These are phyloP conservation scores for Callipepla californica DNA, from an alignment of 2,113 vertebrate species.

Conservation along the genomic window DNA sequence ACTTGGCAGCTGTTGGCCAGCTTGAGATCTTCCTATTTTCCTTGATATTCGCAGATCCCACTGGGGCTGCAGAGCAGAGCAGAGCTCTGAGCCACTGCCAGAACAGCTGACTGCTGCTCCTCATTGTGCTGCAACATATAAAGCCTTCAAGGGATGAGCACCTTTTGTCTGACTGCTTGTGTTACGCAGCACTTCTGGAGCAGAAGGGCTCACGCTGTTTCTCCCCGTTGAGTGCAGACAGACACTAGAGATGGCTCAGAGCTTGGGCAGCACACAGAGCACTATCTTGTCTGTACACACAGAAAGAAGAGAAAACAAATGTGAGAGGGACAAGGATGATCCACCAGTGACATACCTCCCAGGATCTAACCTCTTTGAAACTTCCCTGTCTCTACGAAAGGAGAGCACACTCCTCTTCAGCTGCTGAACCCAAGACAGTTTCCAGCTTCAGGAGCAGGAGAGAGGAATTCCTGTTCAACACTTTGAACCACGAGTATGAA, in stretches of 20 bases:
- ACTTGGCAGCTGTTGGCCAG: not conserved
- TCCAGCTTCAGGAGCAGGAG: not conserved
- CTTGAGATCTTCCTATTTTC: not conserved
- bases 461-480: not conserved
- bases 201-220: not conserved
- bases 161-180: not conserved
- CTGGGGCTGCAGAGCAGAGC: not conserved
- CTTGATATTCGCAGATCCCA: not conserved
- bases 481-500: not conserved
- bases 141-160: not conserved
- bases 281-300: accelerated
- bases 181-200: not conserved
- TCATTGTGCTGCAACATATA: accelerated
- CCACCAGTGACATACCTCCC: not conserved
- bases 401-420: not conserved
- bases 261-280: not conserved
- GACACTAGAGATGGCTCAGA: not conserved
- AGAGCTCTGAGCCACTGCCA: not conserved
- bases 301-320: not conserved
- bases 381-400: not conserved
- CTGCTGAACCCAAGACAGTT: not conserved
- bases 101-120: not conserved
- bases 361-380: not conserved
- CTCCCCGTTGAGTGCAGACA: not conserved
- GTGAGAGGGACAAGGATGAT: not conserved